Evolutionary conservation across 2,797 vertebrate genomes (phyloP).

Genomic region (Rhincodon typus): DNA sequence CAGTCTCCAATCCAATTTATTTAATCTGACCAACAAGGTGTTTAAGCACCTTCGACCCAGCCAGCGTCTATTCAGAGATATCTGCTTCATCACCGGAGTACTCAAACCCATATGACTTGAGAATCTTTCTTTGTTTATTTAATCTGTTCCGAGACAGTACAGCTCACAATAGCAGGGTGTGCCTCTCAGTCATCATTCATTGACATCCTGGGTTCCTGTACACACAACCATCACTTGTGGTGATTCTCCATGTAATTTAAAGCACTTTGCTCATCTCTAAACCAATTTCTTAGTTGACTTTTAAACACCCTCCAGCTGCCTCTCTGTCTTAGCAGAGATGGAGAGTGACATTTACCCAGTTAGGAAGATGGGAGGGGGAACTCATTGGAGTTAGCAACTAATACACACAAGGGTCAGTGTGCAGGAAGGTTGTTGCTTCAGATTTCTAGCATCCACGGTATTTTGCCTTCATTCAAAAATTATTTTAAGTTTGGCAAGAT

Average conservation of each 20-base stretch:
- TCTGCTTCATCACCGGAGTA: background rate
- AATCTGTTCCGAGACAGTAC: background rate
- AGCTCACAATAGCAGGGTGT: background rate
- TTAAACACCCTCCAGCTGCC: too few species aligned
- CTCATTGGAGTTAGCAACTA: background rate
- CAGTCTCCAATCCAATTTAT: background rate
- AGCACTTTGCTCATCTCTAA: background rate
- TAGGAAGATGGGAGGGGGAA: too few species aligned
- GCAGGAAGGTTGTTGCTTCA: too few species aligned
- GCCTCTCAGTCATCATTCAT: background rate
- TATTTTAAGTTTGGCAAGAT: too few species aligned
- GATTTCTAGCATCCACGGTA: too few species aligned
- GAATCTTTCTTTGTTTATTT: background rate
- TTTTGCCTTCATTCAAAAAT: too few species aligned
- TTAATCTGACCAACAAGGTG: background rate
- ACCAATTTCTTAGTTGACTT: background rate
- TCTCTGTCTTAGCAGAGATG: background rate
- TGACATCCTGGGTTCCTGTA: too few species aligned
- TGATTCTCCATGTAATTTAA: background rate
- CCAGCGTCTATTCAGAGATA: background rate
- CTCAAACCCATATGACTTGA: background rate
- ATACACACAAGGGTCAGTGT: background rate
- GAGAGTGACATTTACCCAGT: background rate
- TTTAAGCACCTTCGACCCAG: background rate
- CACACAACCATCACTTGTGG: background rate